phyloP scores from a whole-genome alignment of 2,113 vertebrate genomes.

The Pitta sordida region DNA sequence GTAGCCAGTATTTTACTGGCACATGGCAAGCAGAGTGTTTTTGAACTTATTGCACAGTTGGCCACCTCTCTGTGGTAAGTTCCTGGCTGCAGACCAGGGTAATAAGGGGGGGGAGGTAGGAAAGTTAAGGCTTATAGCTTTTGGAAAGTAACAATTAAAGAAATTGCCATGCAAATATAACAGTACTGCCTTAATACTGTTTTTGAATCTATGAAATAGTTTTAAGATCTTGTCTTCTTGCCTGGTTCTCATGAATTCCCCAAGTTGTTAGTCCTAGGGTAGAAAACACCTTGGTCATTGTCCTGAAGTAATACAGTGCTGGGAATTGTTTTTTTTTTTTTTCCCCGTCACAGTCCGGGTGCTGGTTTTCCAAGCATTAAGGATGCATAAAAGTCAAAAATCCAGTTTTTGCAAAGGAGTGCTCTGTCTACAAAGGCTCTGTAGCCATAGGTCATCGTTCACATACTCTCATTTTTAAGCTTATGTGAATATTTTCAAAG shows the following conservation, averaged over 20 bases:
- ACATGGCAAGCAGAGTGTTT: not conserved
- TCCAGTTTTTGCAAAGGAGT: not conserved
- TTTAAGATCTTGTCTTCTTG: not conserved
- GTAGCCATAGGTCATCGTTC: not conserved
- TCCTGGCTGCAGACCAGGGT: not conserved
- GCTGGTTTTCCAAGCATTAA: not conserved
- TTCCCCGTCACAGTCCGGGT: not conserved
- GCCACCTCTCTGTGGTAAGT: not conserved
- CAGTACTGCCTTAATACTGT: not conserved
- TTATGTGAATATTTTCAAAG: not conserved
- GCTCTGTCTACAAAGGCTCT: not conserved
- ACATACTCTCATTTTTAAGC: not conserved
- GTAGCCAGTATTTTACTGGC: not conserved
- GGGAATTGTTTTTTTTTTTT: not conserved
- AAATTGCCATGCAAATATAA: not conserved
- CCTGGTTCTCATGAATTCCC: not conserved
- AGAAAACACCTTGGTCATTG: not conserved
- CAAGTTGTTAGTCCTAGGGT: not conserved
- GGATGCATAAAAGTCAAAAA: not conserved
- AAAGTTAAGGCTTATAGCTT: not conserved
- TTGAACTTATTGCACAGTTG: not conserved
- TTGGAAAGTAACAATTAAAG: not conserved
- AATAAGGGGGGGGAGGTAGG: not conserved
- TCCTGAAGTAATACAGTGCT: not conserved
- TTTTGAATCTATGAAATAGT: not conserved